Percentiles rank a stretch among this genome's conserved stretches.
Conservation (phyloP, 2,797 vertebrate species). For the Uromys caudimaculatus region DNA sequence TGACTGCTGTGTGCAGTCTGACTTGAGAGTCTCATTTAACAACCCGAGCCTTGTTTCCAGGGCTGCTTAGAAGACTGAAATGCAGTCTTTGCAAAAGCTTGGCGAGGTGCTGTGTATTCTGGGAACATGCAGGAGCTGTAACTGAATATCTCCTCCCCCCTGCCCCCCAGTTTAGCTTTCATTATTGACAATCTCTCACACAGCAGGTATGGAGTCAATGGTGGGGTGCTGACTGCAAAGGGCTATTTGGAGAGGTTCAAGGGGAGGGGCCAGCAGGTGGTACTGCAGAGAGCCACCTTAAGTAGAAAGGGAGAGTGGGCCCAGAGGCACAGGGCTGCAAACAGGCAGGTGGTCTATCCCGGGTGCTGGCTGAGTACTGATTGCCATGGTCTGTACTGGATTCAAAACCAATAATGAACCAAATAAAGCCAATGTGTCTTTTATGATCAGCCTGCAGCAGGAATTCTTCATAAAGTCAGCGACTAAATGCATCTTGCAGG, state of each 20-base stretch:
- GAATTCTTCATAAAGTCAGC: constrained; percentile 3
- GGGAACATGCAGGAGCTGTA: not conserved
- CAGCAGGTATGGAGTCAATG: constrained; percentile 24
- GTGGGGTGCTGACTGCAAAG: not conserved
- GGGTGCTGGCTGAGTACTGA: not conserved
- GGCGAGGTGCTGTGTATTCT: not conserved
- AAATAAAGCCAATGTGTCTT: not conserved
- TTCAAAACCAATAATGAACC: constrained; percentile 43
- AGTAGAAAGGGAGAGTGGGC: not conserved
- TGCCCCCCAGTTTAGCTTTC: not conserved
- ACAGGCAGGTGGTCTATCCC: not conserved
- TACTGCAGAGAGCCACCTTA: not conserved
- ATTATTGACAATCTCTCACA: constrained; percentile 1
- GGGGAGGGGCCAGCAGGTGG: not conserved
- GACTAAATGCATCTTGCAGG: constrained; percentile 39
- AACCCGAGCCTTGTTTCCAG: constrained; percentile 7
- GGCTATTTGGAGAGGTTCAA: not conserved
- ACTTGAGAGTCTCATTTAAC: not conserved
- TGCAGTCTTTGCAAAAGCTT: constrained; percentile 24
- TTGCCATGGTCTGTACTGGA: not conserved
- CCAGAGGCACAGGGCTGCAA: not conserved
- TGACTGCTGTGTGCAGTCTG: not conserved
- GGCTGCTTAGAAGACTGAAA: not conserved
- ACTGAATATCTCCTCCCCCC: not conserved
- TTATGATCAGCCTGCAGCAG: not conserved